Conservation (phyloP, 1,140 invertebrate species). For the Leptinotarsa texana region DNA sequence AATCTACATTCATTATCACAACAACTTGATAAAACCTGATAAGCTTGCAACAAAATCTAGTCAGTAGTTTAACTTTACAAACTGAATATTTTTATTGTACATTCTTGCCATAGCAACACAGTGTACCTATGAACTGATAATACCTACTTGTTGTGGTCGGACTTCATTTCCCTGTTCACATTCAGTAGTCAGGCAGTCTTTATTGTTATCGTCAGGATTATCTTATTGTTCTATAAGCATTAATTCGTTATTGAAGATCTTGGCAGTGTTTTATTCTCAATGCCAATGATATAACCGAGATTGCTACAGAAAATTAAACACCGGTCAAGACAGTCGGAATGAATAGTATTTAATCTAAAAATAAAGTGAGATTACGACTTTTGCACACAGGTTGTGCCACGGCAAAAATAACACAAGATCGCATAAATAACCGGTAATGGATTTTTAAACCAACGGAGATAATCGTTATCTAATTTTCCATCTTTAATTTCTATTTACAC, state of each 20-base stretch:
- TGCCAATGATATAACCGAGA: neutral
- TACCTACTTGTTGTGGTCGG: too few relatives aligned
- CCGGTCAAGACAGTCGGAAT: constrained; percentile 4
- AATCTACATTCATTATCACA: too few relatives aligned
- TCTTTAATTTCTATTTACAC: neutral
- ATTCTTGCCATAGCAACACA: too few relatives aligned
- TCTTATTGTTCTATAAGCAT: too few relatives aligned
- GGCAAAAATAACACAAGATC: constrained; percentile 6
- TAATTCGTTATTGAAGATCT: neutral
- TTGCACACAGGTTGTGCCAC: neutral
- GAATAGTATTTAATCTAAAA: constrained; percentile 7
- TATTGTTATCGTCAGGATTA: too few relatives aligned
- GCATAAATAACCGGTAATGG: constrained; percentile 4
- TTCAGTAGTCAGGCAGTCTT: too few relatives aligned
- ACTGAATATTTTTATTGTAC: too few relatives aligned
- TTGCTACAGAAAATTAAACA: constrained; percentile 1
- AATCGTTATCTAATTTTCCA: constrained; percentile 5
- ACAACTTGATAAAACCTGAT: too few relatives aligned
- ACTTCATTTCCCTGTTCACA: too few relatives aligned
- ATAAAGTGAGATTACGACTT: neutral
- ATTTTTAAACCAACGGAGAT: constrained; percentile 14
- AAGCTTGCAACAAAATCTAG: too few relatives aligned
- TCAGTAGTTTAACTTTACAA: too few relatives aligned
- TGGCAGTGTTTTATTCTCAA: constrained; percentile 14
- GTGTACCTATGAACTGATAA: too few relatives aligned